phyloP scores from a whole-genome alignment of 2,797 vertebrate genomes.

The Sebastes iracundus region DNA sequence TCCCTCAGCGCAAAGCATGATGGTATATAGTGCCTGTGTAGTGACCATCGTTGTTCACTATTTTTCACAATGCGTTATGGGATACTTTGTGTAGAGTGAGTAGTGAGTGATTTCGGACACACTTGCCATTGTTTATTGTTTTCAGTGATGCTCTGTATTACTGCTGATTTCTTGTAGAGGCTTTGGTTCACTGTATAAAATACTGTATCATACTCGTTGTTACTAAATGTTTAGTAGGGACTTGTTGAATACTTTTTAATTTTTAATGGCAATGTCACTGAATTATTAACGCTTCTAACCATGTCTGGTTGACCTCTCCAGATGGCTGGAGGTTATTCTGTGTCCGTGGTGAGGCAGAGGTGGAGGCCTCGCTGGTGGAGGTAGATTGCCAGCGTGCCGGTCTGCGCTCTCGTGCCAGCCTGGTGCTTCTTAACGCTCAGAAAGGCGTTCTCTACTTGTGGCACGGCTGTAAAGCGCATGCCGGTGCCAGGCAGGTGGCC shows the following conservation, averaged over 20 bases:
- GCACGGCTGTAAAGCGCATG: constrained; percentile 83
- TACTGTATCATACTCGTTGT: background rate
- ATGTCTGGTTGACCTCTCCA: constrained; percentile 27
- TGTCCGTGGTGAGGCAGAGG: constrained; percentile 77
- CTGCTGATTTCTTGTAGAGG: background rate
- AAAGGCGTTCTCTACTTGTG: constrained; percentile 78
- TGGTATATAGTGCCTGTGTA: too few species aligned
- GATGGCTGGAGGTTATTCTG: constrained; percentile 82
- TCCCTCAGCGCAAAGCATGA: too few species aligned
- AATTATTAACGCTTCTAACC: background rate
- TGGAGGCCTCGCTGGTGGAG: constrained; percentile 83
- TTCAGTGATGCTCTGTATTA: background rate
- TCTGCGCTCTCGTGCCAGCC: constrained; percentile 81
- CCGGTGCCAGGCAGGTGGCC: constrained; percentile 73
- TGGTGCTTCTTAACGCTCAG: constrained; percentile 78
- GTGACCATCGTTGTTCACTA: too few species aligned
- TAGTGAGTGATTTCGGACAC: too few species aligned
- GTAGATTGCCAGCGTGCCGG: constrained; percentile 75
- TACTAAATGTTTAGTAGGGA: background rate
- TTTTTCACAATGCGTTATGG: too few species aligned
- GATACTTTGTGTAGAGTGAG: too few species aligned
- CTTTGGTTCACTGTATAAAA: background rate
- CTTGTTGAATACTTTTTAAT: background rate
- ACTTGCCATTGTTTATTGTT: background rate
- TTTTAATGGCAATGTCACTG: background rate